Evolutionary conservation across 2,888 invertebrate species (phyloP), one percentile per base, ranked within the genome.

Genomic region (Ephialtes manifestator): DNA sequence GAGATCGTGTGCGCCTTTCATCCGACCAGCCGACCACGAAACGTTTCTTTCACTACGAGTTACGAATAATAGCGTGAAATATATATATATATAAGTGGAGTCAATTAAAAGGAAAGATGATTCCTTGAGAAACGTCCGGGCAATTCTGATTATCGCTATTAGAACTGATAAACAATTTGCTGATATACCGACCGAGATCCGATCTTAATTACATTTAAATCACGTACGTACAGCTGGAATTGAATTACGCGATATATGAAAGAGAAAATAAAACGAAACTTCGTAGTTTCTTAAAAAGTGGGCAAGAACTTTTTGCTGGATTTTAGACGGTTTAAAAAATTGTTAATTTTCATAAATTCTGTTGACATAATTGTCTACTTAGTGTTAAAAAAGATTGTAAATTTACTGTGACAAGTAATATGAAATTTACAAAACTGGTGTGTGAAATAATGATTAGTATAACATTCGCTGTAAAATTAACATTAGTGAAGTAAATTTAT

Each of bases 1-100:
- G 76, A 80, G 80, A 84, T 80, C 79, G 28, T 65, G 60, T 70
- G 31, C 80, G 60, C 76, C 65, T 83, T 84, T 60, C 53, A 70
- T 31, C 71, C 75, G 46, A 39, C 35, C 39, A 76, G 46, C 48
- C 70, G 20, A 81, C 65, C 81, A 75, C 58, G 58, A 58, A 81
- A 24, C 68, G 53, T 75, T 75, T 81, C 51, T 87, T 85, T 81
- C 71, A 67, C 83, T 70, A 63, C 76, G 28, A 76, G 46, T 67
- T 53, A 79, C 80, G 68, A 74, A 51, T 63, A 55, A 55, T 55
- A 72, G 28, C 63, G 43, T 63, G 70, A 81, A 81, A 70, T 53
- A 15, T 13, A 20, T 13, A 18, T 13, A 13, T 4, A 18, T 2
- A 18, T 24, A 18, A 39, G 55, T 60, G 10, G 20, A 15, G 51